Evolutionary conservation across 2,113 vertebrate genomes (phyloP).

Genomic region (Synchiropus splendidus): DNA sequence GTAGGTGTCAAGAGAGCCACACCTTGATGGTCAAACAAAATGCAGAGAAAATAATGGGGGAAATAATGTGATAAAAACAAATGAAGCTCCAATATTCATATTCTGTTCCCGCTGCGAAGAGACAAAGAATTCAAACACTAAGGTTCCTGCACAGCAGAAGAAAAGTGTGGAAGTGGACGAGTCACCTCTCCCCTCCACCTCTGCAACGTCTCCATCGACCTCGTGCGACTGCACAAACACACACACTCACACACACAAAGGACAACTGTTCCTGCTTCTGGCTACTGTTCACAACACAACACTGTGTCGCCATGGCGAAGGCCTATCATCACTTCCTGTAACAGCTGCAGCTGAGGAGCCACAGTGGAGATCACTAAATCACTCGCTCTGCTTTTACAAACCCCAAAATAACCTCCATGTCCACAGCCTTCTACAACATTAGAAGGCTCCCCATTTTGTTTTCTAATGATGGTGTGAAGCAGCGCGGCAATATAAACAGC

Average conservation of each 20-base stretch:
- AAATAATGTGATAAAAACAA: slow-evolving; percentile 7
- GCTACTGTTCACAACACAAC: slow-evolving; percentile 29
- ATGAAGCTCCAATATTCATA: too few relatives aligned
- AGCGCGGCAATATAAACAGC: too few relatives aligned
- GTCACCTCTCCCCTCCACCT: slow-evolving; percentile 22
- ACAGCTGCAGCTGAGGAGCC: slow-evolving; percentile 23
- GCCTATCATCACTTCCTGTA: slow-evolving; percentile 47
- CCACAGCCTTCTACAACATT: neutral
- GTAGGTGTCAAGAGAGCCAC: too few relatives aligned
- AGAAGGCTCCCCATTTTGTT: too few relatives aligned
- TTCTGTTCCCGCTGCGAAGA: too few relatives aligned
- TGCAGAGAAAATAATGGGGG: neutral
- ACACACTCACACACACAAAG: too few relatives aligned
- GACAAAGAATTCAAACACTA: neutral
- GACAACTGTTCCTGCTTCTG: slow-evolving; percentile 18
- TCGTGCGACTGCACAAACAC: neutral
- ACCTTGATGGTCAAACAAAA: too few relatives aligned
- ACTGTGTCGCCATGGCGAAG: slow-evolving; percentile 25
- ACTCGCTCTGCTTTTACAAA: neutral
- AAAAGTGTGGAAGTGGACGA: slow-evolving; percentile 40
- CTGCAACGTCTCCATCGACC: slow-evolving; percentile 10
- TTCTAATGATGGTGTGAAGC: too few relatives aligned
- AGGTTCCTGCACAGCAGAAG: slow-evolving; percentile 72
- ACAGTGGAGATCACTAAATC: slow-evolving; percentile 9
- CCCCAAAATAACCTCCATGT: slow-evolving; percentile 3